A percentile compares a stretch with the other conserved stretches of the same genome.
phyloP scores from a whole-genome alignment of 2,113 vertebrate genomes.

The Mesocricetus auratus region DNA sequence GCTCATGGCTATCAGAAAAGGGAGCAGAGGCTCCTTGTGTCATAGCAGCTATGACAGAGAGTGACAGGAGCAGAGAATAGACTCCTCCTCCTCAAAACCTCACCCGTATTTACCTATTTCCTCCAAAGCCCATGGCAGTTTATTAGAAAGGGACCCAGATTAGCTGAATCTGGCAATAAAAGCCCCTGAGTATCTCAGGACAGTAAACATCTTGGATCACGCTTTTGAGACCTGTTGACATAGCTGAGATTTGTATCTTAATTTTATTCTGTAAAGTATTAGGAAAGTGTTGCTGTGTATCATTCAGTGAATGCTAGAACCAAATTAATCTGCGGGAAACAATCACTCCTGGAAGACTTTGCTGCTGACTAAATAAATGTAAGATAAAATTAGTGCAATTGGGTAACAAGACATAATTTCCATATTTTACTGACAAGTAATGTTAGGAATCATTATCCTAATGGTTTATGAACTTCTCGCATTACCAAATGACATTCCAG shows the following conservation, averaged over 20 bases:
- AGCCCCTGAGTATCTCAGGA: background rate
- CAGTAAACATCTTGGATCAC: background rate
- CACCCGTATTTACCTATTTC: no score
- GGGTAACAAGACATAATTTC: slow-evolving; percentile 84
- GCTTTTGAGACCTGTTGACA: slow-evolving; percentile 48
- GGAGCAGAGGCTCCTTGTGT: background rate
- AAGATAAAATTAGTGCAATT: slow-evolving; percentile 82
- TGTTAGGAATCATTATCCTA: slow-evolving; percentile 85
- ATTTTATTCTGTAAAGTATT: slow-evolving; percentile 52
- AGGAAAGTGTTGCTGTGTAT: slow-evolving; percentile 69
- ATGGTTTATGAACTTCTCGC: slow-evolving; percentile 83
- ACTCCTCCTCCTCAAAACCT: background rate
- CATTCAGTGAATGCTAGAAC: slow-evolving; percentile 73
- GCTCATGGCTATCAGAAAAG: background rate
- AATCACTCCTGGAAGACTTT: slow-evolving; percentile 74
- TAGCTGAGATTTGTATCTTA: slow-evolving; percentile 57
- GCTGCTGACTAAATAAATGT: slow-evolving; percentile 78
- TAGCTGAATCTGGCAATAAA: background rate
- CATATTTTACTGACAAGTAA: slow-evolving; percentile 83
- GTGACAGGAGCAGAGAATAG: no score
- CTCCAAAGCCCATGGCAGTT: background rate
- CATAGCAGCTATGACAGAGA: background rate
- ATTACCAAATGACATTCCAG: slow-evolving; percentile 76
- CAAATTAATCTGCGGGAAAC: slow-evolving; percentile 76
- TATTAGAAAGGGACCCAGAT: background rate